phyloP scores from a whole-genome alignment of 92 coral and sea anemone species.

The Epizoanthus fatuus region DNA sequence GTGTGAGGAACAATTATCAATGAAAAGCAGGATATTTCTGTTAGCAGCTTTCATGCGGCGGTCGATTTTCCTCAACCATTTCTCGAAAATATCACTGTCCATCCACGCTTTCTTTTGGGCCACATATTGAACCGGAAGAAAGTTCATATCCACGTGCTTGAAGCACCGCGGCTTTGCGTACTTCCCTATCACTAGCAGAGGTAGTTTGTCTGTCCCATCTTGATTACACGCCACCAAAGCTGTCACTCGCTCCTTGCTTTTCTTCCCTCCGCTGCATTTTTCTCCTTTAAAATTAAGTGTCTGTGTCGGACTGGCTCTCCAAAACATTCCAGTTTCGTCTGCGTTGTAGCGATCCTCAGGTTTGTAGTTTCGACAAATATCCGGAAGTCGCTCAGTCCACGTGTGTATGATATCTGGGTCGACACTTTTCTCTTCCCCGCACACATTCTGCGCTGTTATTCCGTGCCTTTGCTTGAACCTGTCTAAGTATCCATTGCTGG shows the following conservation, averaged over 20 bases:
- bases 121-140: too few species aligned
- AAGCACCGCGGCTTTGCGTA: slow-evolving; percentile 29
- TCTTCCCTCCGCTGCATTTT: slow-evolving; percentile 41
- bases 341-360: slow-evolving; percentile 37
- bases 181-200: slow-evolving; percentile 15
- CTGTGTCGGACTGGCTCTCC: slow-evolving; percentile 48
- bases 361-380: slow-evolving; percentile 37
- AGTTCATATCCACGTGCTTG: slow-evolving; percentile 6
- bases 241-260: slow-evolving; percentile 18
- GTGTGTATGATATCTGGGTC: slow-evolving; percentile 43
- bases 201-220: slow-evolving; percentile 15
- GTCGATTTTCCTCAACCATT: slow-evolving; percentile 2
- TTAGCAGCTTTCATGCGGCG: slow-evolving; percentile 12
- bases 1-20: too few species aligned
- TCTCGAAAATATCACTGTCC: slow-evolving; percentile 11
- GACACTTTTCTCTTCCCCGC: slow-evolving; percentile 57
- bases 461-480: slow-evolving; percentile 46
- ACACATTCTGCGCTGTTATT: slow-evolving; percentile 47
- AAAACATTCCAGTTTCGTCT: slow-evolving; percentile 35
- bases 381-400: slow-evolving; percentile 50
- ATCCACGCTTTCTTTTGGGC: slow-evolving; percentile 39
- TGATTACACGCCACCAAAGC: slow-evolving; percentile 30
- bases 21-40: background rate
- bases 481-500: background rate
- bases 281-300: slow-evolving; percentile 7